These are phyloP conservation scores for Aspiorhynchus laticeps DNA, from an alignment of 2,113 vertebrate species.

Conservation along the genomic window DNA sequence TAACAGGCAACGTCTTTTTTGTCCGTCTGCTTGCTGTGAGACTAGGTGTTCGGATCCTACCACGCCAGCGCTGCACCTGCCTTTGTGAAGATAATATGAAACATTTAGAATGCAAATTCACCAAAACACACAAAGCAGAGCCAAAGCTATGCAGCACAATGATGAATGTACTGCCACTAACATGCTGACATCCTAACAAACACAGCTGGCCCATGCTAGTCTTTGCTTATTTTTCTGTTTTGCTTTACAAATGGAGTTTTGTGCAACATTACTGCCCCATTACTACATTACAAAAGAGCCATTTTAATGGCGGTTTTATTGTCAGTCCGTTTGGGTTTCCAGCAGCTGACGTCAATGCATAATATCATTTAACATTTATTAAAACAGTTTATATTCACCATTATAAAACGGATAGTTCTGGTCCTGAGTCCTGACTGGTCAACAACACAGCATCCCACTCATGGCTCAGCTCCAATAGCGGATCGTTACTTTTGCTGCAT, in stretches of 20 bases:
- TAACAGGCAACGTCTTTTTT: constrained; percentile 33
- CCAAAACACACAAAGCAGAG: constrained; percentile 51
- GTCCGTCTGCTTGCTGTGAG: constrained; percentile 28
- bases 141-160: constrained; percentile 26
- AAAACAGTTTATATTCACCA: not conserved
- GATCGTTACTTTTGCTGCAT: not conserved
- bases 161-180: constrained; percentile 49
- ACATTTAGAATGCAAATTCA: constrained; percentile 66
- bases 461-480: not conserved
- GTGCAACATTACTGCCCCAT: constrained; percentile 35
- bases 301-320: constrained; percentile 39
- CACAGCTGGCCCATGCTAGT: constrained; percentile 50
- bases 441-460: not conserved
- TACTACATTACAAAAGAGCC: constrained; percentile 26
- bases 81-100: constrained; percentile 51
- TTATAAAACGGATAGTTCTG: not conserved
- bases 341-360: not conserved
- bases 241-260: constrained; percentile 62
- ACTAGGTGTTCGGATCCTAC: constrained; percentile 19
- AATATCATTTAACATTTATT: not conserved
- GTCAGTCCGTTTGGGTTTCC: not conserved
- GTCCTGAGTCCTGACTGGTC: not conserved
- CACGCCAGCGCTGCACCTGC: constrained; percentile 37
- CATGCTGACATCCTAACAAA: constrained; percentile 60
- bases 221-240: constrained; percentile 54